Evolutionary conservation across 1,140 invertebrate species (phyloP).

Genomic region (Drosophila littoralis): DNA sequence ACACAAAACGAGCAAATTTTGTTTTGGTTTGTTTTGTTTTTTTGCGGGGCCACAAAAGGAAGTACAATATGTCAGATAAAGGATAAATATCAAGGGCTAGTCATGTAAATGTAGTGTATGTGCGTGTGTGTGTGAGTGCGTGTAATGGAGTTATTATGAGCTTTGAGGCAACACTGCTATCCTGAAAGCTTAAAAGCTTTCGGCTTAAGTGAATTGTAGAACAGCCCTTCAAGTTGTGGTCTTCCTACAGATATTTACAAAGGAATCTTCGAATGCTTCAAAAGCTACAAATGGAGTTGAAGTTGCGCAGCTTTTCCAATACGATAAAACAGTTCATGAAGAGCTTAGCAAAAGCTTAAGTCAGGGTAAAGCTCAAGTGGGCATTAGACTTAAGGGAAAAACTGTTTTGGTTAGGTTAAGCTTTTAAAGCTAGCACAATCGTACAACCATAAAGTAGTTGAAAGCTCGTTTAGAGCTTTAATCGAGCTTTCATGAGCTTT

Average conservation of each 20-base stretch:
- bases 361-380: no score
- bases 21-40: conserved; percentile 5
- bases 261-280: neutral
- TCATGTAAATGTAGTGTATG: neutral
- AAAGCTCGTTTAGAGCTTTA: no score
- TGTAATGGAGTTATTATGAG: neutral
- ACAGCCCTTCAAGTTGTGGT: no score
- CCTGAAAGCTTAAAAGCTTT: neutral
- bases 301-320: no score
- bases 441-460: no score
- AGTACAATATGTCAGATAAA: conserved; percentile 37
- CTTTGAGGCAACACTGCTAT: no score
- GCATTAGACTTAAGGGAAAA: neutral
- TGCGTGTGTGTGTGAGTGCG: neutral
- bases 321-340: no score
- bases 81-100: neutral
- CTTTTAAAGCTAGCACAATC: no score
- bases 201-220: neutral
- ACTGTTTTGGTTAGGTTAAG: no score
- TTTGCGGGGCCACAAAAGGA: conserved; percentile 22
- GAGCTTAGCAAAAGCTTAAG: neutral
- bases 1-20: conserved; percentile 7
- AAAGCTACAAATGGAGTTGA: neutral
- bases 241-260: neutral
- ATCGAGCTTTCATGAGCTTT: no score